Base-by-base conservation (phyloP, 1,140 invertebrate species). In the Heterodera schachtii region DNA sequence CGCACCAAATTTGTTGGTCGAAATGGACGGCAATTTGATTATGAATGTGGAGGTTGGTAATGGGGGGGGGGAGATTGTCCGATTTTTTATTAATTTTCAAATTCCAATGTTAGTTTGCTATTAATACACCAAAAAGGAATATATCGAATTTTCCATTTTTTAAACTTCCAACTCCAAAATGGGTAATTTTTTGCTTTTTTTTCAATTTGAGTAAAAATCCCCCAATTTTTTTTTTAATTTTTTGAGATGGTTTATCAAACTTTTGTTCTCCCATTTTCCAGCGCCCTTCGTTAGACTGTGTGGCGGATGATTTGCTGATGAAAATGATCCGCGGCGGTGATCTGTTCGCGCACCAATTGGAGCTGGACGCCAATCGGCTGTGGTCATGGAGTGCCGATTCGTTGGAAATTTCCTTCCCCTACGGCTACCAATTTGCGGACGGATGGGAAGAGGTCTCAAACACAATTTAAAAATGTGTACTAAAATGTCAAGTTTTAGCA, bases 381-480 rank as follows among this genome's bases (percentile, higher is more conserved):
- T 90, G 91, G 91, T 87, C 90, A 52, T 92, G 95, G 16, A 92
- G 92, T 47, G 93, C 95, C 77, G 92, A 93, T 47, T 92, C 92
- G 4, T 92, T 95, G 9, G 92, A 93, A 82, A 92, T 95, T 69
- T 92, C 94, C 69, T 97, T 98, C 89, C 96, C 96, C 0, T 95
- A 97, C 90, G 93, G 95, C 78, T 97, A 97, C 90, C 93, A 96
- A 86, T 98, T 97, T 91, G 94, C 96, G 16, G 94, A 94, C 77
- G 95, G 95, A 3, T 94, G 96, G 90, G 95, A 96, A 88, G 95
- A 98, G 90, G 94, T 84, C 31, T 31, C 31, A 31, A 31, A 31
- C 31, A 31, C 31, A 31, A 31, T 31, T 31, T 31, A 31, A 31
- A 31, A 31, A 31, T 31, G n/a, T n/a, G n/a, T n/a, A n/a, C n/a